These are phyloP conservation scores for Sturnus vulgaris DNA, from an alignment of 2,113 vertebrate genomes.

Conservation along the genomic window DNA sequence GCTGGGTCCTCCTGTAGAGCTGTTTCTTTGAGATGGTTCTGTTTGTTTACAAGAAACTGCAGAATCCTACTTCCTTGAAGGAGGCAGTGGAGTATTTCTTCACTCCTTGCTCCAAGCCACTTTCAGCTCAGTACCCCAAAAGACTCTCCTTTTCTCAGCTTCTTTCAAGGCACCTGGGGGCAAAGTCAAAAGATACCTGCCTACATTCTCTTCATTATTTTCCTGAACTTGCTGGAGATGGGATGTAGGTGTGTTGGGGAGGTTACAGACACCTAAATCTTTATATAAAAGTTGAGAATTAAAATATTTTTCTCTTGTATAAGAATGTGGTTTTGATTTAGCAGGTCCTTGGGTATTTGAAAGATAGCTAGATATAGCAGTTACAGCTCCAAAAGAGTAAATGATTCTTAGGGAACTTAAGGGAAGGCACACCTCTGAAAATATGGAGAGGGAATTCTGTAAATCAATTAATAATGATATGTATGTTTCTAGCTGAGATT, in stretches of 20 bases:
- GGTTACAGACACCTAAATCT: background rate
- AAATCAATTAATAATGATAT: background rate
- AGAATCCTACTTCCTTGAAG: background rate
- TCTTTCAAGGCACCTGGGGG: background rate
- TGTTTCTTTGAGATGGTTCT: background rate
- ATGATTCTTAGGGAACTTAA: background rate
- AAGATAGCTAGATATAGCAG: background rate
- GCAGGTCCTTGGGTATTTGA: background rate
- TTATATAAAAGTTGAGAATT: background rate
- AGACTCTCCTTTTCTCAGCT: background rate
- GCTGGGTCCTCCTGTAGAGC: background rate
- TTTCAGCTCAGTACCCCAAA: background rate
- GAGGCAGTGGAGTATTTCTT: background rate
- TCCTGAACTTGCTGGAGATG: background rate
- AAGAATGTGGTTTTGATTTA: background rate
- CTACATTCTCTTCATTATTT: background rate
- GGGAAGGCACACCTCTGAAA: background rate
- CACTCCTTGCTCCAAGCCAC: background rate
- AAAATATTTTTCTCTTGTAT: background rate
- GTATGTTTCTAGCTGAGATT: background rate
- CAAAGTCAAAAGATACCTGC: background rate
- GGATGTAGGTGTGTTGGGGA: background rate
- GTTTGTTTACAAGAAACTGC: background rate
- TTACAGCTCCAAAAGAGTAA: background rate
- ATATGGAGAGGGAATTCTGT: background rate